Evolutionary conservation across 2,888 invertebrate species (phyloP).

Genomic region (Heterodera filipjevi): DNA sequence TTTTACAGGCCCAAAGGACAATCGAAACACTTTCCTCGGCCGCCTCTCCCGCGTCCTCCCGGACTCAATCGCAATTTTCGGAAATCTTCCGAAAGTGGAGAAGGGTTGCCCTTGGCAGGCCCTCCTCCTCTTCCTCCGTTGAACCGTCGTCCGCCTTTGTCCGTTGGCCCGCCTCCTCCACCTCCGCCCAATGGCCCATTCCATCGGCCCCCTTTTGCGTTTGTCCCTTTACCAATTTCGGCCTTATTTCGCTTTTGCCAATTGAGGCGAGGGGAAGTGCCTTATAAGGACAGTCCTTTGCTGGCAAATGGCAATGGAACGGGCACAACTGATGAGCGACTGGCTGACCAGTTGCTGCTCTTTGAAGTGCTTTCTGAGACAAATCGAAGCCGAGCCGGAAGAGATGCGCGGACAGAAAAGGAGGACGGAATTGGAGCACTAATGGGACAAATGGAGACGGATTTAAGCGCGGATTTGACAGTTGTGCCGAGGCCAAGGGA

Average conservation of each 20-base stretch:
- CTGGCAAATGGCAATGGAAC: constrained; percentile 29
- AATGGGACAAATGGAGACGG: constrained; percentile 57
- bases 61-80: not conserved
- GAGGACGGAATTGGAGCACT: not conserved
- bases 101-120: not conserved
- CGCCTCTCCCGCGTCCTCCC: not conserved
- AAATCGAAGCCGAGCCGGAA: constrained; percentile 21
- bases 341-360: constrained; percentile 15
- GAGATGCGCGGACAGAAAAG: constrained; percentile 13
- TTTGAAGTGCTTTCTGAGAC: not conserved
- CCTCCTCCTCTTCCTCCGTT: not conserved
- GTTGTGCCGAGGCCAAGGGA: constrained; percentile 16
- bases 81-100: not conserved
- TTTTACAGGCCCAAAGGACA: not conserved
- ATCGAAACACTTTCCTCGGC: not conserved
- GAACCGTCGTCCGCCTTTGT: not conserved
- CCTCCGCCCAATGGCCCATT: not conserved
- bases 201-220: not conserved
- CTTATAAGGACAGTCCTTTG: constrained; percentile 38
- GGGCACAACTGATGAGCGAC: constrained; percentile 11
- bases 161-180: not conserved
- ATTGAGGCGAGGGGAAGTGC: constrained; percentile 1
- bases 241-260: not conserved
- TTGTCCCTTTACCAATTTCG: not conserved
- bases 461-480: constrained; percentile 48